Evolutionary conservation across 2,797 vertebrate species (phyloP).

Genomic region (Pseudochirops cupreus): DNA sequence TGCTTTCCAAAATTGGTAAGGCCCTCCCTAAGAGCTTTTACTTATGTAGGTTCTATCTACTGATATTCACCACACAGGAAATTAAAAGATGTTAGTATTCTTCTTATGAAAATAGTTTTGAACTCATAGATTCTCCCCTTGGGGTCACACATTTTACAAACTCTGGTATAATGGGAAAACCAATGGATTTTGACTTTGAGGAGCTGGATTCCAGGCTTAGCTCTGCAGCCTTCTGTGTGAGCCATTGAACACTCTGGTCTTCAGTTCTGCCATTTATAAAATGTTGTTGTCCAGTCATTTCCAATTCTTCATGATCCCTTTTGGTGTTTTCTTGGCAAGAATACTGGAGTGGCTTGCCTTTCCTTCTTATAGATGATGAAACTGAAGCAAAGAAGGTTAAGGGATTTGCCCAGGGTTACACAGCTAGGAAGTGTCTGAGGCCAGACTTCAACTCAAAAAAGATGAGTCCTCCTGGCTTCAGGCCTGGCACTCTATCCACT

Average conservation of each 20-base stretch:
- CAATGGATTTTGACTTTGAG: not conserved
- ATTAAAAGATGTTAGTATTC: not conserved
- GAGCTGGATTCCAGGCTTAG: not conserved
- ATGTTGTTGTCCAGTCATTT: not conserved
- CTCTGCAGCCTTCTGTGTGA: not conserved
- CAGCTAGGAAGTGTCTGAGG: not conserved
- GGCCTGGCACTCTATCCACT: not conserved
- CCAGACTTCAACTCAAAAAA: not conserved
- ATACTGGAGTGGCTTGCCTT: not conserved
- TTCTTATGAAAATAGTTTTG: not conserved
- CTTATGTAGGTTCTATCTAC: not conserved
- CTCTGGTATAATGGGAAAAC: not conserved
- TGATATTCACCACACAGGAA: not conserved
- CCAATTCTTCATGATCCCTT: not conserved
- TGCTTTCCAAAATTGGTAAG: not conserved
- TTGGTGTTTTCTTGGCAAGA: not conserved
- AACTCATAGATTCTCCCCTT: not conserved
- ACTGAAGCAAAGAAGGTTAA: not conserved
- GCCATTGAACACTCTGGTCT: not conserved
- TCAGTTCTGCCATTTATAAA: not conserved
- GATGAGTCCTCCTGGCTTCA: not conserved
- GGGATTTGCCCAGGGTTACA: not conserved
- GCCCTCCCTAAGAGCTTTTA: not conserved
- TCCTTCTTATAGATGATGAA: not conserved
- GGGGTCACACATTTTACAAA: not conserved